phyloP scores from a whole-genome alignment of 2,797 vertebrate species.

The Synanceia verrucosa region DNA sequence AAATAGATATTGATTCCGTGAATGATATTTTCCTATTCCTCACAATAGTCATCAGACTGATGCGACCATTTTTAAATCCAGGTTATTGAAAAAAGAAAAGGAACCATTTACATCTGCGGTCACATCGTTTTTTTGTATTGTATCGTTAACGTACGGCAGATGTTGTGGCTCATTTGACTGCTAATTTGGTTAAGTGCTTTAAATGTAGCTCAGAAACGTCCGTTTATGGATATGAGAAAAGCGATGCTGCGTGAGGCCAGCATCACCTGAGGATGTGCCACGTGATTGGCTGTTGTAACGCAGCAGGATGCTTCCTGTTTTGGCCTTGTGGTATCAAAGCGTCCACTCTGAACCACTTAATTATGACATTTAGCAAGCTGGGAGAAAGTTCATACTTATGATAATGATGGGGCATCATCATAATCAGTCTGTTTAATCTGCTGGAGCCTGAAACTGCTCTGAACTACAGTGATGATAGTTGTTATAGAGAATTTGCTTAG shows the following conservation, averaged over 20 bases:
- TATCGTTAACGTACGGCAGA: constrained; percentile 84
- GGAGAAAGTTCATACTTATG: not conserved
- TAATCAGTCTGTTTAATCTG: too few relatives aligned
- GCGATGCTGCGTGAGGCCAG: constrained; percentile 50
- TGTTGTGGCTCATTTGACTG: constrained; percentile 93
- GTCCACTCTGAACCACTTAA: not conserved
- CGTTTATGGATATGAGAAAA: constrained; percentile 79
- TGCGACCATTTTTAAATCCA: constrained; percentile 75
- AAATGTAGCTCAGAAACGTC: constrained; percentile 73
- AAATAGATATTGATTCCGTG: constrained; percentile 85
- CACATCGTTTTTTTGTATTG: constrained; percentile 78
- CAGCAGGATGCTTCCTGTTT: constrained; percentile 27
- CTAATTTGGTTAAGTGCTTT: constrained; percentile 90
- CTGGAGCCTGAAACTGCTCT: not conserved
- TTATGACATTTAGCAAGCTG: not conserved
- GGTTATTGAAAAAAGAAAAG: constrained; percentile 83
- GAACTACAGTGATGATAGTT: constrained; percentile 3
- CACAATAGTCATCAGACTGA: constrained; percentile 82
- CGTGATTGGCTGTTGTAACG: constrained; percentile 34
- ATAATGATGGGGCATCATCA: not conserved
- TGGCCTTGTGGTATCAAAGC: not conserved
- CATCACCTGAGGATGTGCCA: constrained; percentile 27
- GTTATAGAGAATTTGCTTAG: not conserved
- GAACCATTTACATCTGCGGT: constrained; percentile 89
- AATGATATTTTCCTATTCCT: constrained; percentile 90